phyloP scores from a whole-genome alignment of 2,888 invertebrate species.

The Drosophila nigritarsus region DNA sequence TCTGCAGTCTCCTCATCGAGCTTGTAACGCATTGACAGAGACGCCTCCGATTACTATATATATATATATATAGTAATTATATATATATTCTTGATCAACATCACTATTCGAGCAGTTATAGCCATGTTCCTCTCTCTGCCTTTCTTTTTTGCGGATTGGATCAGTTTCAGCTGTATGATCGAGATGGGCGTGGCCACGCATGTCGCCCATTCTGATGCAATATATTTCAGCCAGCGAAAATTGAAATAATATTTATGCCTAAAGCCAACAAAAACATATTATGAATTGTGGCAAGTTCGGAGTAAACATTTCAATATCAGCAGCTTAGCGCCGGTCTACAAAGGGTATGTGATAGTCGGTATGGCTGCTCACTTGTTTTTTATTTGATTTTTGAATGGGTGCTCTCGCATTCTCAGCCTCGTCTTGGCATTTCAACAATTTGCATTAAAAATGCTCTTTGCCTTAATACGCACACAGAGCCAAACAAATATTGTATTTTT shows the following conservation, averaged over 20 bases:
- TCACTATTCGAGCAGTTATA: background rate
- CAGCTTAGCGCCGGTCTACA: background rate
- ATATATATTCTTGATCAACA: background rate
- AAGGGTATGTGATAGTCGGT: background rate
- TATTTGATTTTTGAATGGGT: constrained; percentile 3
- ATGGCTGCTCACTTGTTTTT: background rate
- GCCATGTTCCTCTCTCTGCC: background rate
- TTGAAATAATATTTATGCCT: background rate
- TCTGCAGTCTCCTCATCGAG: background rate
- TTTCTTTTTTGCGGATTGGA: background rate
- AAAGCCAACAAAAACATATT: background rate
- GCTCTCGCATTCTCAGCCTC: constrained; percentile 9
- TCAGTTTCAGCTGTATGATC: background rate
- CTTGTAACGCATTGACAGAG: background rate
- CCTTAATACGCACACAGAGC: constrained; percentile 17
- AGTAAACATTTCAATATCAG: background rate
- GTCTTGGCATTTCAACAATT: constrained; percentile 50
- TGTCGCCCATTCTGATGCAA: background rate
- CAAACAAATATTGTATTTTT: constrained; percentile 13
- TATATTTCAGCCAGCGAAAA: background rate
- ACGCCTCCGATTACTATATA: background rate
- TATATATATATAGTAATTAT: background rate
- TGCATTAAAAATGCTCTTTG: constrained; percentile 62
- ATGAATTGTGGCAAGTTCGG: background rate
- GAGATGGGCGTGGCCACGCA: background rate